Evolutionary conservation across 2,888 invertebrate genomes (phyloP), one percentile per base, ranked within the genome.

Genomic region (Zeuzera pyrina): DNA sequence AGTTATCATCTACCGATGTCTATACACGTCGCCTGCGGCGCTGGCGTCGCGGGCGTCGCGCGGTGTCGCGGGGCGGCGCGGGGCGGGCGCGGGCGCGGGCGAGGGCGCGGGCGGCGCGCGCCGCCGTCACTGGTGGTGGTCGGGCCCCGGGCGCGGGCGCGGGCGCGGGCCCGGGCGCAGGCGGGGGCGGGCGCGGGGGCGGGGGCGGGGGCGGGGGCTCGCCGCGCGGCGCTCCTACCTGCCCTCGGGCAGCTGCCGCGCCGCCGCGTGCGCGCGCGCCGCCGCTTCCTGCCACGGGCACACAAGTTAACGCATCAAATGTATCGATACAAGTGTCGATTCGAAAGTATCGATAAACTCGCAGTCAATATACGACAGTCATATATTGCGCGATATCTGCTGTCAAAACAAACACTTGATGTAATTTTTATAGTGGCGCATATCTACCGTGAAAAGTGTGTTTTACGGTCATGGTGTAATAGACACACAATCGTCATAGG

Each of bases 191-290:
- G 47, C 42, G 45, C 42, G 46, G 33, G 34, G 28, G 37, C 29
- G 16, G 36, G 27, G 38, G 32, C 34, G 36, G 29, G 21, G 48
- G 42, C 49, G 45, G 49, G 44, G 47, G 44, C 43, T 45, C 43
- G 45, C 47, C 47, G 57, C 61, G 52, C 51, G 55, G 5, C 26
- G 12, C n/a, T 15, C 15, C 5, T 76, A 78, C 77, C 78, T 76
- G 61, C 77, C 71, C 64, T 77, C 78, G 22, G 74, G 69, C 64
- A 71, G 58, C 55, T 65, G 68, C 40, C 70, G 65, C 52, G 67
- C 67, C 47, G 57, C 60, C 49, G 57, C 59, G 52, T 40, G 59
- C 52, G 56, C 57, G 45, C 55, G 66, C 49, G 57, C 67, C 47
- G 57, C 61, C 42, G 57, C 47, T 49, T 58, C 61, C 60, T 55